These are phyloP conservation scores for Agrotis exclamationis DNA, from an alignment of 2,888 invertebrate species.

Conservation along the genomic window DNA sequence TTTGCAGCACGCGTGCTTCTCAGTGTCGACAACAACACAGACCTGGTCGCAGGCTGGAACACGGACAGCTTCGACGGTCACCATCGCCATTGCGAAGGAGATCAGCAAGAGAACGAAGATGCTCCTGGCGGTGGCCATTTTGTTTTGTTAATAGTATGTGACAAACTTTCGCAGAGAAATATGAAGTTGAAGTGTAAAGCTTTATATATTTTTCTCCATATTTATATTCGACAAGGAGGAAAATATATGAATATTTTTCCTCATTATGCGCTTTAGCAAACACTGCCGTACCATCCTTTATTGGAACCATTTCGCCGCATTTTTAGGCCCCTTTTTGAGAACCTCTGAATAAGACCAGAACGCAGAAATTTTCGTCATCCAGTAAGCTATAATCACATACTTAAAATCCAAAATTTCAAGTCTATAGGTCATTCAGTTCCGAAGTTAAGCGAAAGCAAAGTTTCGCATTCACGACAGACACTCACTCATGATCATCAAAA, in stretches of 20 bases:
- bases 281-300: too few species aligned
- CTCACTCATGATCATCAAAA: too few species aligned
- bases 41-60: constrained; percentile 11
- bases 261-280: too few species aligned
- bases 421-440: too few species aligned
- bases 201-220: not conserved
- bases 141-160: constrained; percentile 7
- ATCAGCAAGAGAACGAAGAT: constrained; percentile 12
- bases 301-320: too few species aligned
- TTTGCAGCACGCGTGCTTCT: constrained; percentile 39
- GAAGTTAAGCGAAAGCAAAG: too few species aligned
- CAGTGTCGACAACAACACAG: not conserved
- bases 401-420: too few species aligned
- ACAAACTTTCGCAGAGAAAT: constrained; percentile 15
- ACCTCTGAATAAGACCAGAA: too few species aligned
- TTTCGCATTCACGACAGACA: too few species aligned
- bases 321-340: too few species aligned
- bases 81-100: constrained; percentile 9
- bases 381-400: too few species aligned
- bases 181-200: constrained; percentile 15
- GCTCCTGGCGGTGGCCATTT: constrained; percentile 31
- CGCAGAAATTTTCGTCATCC: too few species aligned
- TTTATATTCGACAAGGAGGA: constrained; percentile 23
- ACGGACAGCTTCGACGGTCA: not conserved
- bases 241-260: not conserved